These are phyloP conservation scores for Belonocnema kinseyi DNA, from an alignment of 1,140 invertebrate species.

Conservation along the genomic window DNA sequence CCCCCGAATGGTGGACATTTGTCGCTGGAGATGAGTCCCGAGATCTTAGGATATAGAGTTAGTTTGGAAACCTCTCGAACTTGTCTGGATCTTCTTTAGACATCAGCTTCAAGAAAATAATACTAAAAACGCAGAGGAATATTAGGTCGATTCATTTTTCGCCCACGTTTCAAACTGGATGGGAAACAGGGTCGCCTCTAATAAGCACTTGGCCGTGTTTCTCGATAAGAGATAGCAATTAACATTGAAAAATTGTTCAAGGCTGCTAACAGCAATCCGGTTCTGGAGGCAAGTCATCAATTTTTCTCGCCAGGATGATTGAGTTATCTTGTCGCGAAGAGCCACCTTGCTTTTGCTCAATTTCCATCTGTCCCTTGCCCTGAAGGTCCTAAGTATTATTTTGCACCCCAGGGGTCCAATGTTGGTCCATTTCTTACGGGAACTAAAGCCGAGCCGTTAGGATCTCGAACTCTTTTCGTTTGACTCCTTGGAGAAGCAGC, in stretches of 20 bases:
- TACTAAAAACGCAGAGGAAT: not conserved
- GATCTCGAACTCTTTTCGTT: not conserved
- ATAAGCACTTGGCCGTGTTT: constrained; percentile 51
- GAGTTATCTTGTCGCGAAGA: constrained; percentile 47
- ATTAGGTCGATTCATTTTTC: not conserved
- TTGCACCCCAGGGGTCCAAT: not conserved
- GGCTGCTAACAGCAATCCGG: constrained; percentile 52
- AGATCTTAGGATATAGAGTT: no score
- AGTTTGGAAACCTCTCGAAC: no score
- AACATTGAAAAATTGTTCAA: constrained; percentile 61
- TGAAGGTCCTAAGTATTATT: no score
- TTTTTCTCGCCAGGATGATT: constrained; percentile 50
- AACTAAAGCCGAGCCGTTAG: not conserved
- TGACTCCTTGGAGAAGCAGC: not conserved
- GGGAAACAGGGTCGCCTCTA: constrained; percentile 22
- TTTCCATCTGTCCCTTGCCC: not conserved
- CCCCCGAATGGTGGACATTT: no score
- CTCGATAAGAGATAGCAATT: constrained; percentile 54
- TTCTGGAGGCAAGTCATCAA: constrained; percentile 51
- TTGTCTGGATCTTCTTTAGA: no score
- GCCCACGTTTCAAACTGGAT: not conserved
- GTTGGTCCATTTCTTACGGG: not conserved
- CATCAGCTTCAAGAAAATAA: no score
- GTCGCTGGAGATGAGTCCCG: no score
- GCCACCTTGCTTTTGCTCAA: constrained; percentile 38